These are phyloP conservation scores for Drosophila mayri DNA, from an alignment of 1,140 invertebrate species.

Conservation along the genomic window DNA sequence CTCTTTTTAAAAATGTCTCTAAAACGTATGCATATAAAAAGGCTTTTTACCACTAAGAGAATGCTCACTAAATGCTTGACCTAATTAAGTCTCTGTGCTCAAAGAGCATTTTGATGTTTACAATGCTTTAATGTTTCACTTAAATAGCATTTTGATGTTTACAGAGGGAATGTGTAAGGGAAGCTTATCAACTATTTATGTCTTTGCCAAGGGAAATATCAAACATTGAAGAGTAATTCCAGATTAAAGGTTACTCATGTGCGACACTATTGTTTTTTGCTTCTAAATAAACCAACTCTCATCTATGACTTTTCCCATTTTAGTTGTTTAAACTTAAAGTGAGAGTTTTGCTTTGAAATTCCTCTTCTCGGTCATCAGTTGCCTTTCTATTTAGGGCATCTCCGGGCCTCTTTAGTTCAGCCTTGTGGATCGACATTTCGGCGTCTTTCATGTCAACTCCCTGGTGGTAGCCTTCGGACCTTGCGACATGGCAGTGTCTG, in stretches of 20 bases:
- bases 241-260: slow-evolving; percentile 6
- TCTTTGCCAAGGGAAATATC: slow-evolving; percentile 1
- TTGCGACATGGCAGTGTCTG: slow-evolving; percentile 24
- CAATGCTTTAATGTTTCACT: neutral
- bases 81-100: slow-evolving; percentile 17
- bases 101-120: slow-evolving; percentile 7
- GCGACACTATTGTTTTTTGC: neutral
- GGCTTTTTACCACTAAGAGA: neutral
- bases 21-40: neutral
- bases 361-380: slow-evolving; percentile 9
- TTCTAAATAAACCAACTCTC: neutral
- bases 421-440: slow-evolving; percentile 49
- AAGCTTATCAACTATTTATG: slow-evolving; percentile 9
- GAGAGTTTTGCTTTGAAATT: slow-evolving; percentile 8
- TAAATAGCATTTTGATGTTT: slow-evolving; percentile 17
- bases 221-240: neutral
- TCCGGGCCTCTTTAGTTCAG: slow-evolving; percentile 10
- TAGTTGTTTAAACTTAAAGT: neutral
- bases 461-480: slow-evolving; percentile 35
- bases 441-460: slow-evolving; percentile 58
- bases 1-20: neutral
- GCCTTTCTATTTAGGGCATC: slow-evolving; percentile 19
- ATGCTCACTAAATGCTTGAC: slow-evolving; percentile 13
- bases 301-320: neutral
- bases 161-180: neutral